Base-by-base conservation (phyloP, 2,113 vertebrate species). In the Syngnathus typhle region DNA sequence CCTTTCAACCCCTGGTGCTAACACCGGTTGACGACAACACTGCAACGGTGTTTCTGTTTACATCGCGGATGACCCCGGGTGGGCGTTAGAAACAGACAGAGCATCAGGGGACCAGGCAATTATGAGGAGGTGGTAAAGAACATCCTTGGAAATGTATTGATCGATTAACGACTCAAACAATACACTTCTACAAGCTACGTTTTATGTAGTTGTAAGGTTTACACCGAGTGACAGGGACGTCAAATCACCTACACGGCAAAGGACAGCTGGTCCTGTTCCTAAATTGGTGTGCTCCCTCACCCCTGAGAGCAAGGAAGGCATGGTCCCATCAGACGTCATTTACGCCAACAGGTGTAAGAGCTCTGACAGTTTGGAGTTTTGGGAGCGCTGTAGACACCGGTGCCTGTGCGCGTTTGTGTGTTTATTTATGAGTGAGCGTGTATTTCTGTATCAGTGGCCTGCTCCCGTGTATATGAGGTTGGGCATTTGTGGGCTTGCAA, bases 241-340 rank as follows among this genome's bases (percentile, higher is more conserved):
- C 61, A 12, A 62, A 74, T 77, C 66, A 82, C 68, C 75, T 83
- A 78, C 62, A 65, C 5, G 59, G 52, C 7, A 5, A 32, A 44
- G 63, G 72, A 76, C 85, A 87, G 77, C 84, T 89, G 82, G 67
- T 71, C 78, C 56, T 82, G 72, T 74, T 62, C 71, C 68, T 75
- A 77, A 82, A 80, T 73, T 68, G 41, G 70, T 46, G 10, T 64
- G 64, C 73, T 82, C 64, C 75, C 75, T 86, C 81, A 79, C 80
- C 82, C 70, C 67, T 43, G 68, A 72, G 70, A 77, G 55, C 54
- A 74, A 47, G 55, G 55, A 76, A 80, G 72, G 67, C n/a, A 56
- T 74, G 72, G 66, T 73, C 65, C 56, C 67, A 64, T 77, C 73
- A 79, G 71, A 70, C 71, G 69, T 65, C 49, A 67, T 54, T 7